phyloP scores from a whole-genome alignment of 2,113 vertebrate genomes.

The Cyprinodon brontotheroides region DNA sequence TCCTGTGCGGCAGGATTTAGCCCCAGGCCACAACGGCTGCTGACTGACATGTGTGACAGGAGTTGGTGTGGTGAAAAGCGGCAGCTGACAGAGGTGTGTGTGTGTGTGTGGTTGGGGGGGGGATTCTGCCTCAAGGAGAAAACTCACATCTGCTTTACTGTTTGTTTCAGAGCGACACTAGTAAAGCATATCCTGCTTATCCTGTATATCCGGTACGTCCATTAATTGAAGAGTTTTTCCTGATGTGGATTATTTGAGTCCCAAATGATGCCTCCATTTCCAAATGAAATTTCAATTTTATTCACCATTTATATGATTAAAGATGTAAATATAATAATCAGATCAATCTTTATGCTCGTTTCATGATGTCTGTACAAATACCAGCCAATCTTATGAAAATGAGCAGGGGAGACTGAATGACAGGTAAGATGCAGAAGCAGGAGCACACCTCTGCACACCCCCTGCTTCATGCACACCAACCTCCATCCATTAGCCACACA shows the following conservation, averaged over 20 bases:
- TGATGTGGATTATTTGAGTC: not conserved
- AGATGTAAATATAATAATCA: not conserved
- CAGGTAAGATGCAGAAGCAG: slow-evolving; percentile 38
- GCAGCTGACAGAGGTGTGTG: no score
- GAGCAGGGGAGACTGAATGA: slow-evolving; percentile 24
- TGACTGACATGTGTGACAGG: slow-evolving; percentile 59
- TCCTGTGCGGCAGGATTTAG: slow-evolving; percentile 22
- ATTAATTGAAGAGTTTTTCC: not conserved
- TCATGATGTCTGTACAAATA: not conserved
- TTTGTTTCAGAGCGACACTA: slow-evolving; percentile 11
- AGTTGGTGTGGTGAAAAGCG: slow-evolving; percentile 13
- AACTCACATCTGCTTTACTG: slow-evolving; percentile 24
- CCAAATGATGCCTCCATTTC: not conserved
- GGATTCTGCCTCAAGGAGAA: slow-evolving; percentile 48
- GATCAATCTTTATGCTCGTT: not conserved
- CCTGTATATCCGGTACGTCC: not conserved
- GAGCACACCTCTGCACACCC: slow-evolving; percentile 55
- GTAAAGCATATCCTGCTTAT: slow-evolving; percentile 1
- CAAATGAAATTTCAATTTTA: not conserved
- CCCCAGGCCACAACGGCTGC: slow-evolving; percentile 36
- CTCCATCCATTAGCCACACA: slow-evolving; percentile 77
- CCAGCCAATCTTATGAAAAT: not conserved
- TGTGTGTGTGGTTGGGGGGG: not conserved
- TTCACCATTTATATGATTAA: not conserved
- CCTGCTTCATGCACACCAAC: slow-evolving; percentile 64